phyloP scores from a whole-genome alignment of 2,113 vertebrate genomes.

The Meriones unguiculatus region DNA sequence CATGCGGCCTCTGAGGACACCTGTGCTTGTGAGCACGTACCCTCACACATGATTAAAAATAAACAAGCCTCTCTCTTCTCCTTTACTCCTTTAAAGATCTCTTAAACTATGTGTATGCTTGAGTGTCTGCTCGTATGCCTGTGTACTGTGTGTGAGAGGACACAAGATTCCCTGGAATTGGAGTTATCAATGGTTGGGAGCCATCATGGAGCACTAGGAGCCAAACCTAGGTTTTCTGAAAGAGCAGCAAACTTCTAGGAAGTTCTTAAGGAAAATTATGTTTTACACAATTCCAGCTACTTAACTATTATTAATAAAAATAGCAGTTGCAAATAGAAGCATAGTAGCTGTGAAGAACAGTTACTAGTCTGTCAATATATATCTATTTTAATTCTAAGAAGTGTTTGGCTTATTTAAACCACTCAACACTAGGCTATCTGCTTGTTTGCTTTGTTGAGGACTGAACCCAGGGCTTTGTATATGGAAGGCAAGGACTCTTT shows the following conservation, averaged over 20 bases:
- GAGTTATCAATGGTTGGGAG: not conserved
- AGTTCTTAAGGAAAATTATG: constrained; percentile 38
- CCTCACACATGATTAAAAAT: too few species aligned
- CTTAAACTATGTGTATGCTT: not conserved
- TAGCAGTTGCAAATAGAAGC: constrained; percentile 28
- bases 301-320: constrained; percentile 25
- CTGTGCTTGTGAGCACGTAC: not conserved
- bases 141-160: not conserved
- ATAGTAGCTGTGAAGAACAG: not conserved
- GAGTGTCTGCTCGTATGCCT: not conserved
- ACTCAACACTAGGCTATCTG: not conserved
- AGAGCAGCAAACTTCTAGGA: not conserved
- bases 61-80: not conserved
- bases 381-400: constrained; percentile 24
- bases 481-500: not conserved
- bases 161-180: not conserved
- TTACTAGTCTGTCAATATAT: not conserved
- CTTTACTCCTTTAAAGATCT: not conserved
- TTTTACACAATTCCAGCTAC: constrained; percentile 34
- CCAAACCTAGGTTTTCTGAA: not conserved
- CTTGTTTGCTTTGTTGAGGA: not conserved
- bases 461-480: not conserved
- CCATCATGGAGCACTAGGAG: not conserved
- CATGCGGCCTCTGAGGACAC: not conserved
- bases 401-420: not conserved